Conservation (phyloP, 2,888 invertebrate species). For the Lymantria dispar region DNA sequence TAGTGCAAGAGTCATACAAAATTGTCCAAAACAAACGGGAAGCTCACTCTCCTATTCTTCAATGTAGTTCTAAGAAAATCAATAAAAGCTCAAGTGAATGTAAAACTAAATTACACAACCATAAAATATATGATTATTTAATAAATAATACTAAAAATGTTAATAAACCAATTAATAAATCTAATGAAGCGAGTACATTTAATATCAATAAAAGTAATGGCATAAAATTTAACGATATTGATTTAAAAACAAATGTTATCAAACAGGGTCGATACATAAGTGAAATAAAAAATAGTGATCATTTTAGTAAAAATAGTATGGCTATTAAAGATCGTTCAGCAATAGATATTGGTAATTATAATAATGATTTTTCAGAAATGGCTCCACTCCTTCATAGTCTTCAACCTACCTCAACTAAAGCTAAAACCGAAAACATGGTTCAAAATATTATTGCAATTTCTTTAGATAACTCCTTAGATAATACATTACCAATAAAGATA, state of each 20-base stretch:
- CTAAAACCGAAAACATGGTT: not conserved
- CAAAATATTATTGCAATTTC: not conserved
- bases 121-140: not conserved
- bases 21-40: constrained; percentile 2
- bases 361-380: not conserved
- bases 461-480: not conserved
- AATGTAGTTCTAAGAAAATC: constrained; percentile 5
- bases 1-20: constrained; percentile 1
- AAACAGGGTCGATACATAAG: not conserved
- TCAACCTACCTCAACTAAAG: not conserved
- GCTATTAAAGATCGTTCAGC: not conserved
- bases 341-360: not conserved
- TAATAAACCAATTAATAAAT: not conserved
- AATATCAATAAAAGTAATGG: not conserved
- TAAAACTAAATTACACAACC: not conserved
- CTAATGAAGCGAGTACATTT: not conserved
- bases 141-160: not conserved
- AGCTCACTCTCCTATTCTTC: constrained; percentile 21
- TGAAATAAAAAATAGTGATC: not conserved
- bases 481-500: not conserved
- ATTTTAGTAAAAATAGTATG: not conserved
- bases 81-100: constrained; percentile 9
- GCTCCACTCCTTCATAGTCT: not conserved
- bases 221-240: not conserved
- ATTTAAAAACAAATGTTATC: not conserved